Conservation (phyloP, 2,888 invertebrate species). For the Netelia inedita region DNA sequence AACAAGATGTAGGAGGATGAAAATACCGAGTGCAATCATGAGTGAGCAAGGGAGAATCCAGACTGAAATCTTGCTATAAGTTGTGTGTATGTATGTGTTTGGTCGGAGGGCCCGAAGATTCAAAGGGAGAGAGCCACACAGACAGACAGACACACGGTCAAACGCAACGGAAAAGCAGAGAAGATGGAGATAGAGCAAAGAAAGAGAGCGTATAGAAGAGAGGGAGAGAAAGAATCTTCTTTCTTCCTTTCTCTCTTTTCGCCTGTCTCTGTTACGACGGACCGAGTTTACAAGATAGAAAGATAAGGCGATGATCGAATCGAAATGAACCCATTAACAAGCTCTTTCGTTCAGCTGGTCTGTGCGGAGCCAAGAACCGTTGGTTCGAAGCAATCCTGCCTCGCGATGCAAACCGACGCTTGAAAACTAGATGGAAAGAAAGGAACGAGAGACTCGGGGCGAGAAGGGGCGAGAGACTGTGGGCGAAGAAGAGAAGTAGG, state of each 20-base stretch:
- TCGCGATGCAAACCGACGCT: slow-evolving; percentile 20
- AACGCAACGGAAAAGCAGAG: slow-evolving; percentile 33
- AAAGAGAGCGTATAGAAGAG: slow-evolving; percentile 48
- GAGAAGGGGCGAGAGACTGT: neutral
- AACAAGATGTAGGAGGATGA: slow-evolving; percentile 18
- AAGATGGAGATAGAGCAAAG: slow-evolving; percentile 50
- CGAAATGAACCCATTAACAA: slow-evolving; percentile 84
- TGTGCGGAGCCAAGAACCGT: slow-evolving; percentile 45
- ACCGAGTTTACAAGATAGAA: slow-evolving; percentile 71
- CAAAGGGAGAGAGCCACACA: slow-evolving; percentile 27
- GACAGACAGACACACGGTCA: no score
- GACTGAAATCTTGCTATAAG: slow-evolving; percentile 40
- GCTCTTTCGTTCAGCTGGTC: slow-evolving; percentile 77
- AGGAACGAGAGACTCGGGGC: slow-evolving; percentile 24
- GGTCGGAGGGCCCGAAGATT: slow-evolving; percentile 14
- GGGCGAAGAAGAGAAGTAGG: neutral
- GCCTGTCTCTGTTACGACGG: slow-evolving; percentile 1
- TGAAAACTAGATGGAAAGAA: slow-evolving; percentile 53
- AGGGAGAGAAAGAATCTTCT: neutral
- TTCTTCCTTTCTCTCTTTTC: no score
- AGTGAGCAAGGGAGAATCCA: slow-evolving; percentile 29
- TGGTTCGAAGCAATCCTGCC: slow-evolving; percentile 72
- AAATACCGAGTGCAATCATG: slow-evolving; percentile 37
- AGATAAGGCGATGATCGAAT: slow-evolving; percentile 82
- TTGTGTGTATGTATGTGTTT: slow-evolving; percentile 8